These are phyloP conservation scores for Plectrocnemia conspersa DNA, from an alignment of 1,140 invertebrate genomes.

Conservation along the genomic window DNA sequence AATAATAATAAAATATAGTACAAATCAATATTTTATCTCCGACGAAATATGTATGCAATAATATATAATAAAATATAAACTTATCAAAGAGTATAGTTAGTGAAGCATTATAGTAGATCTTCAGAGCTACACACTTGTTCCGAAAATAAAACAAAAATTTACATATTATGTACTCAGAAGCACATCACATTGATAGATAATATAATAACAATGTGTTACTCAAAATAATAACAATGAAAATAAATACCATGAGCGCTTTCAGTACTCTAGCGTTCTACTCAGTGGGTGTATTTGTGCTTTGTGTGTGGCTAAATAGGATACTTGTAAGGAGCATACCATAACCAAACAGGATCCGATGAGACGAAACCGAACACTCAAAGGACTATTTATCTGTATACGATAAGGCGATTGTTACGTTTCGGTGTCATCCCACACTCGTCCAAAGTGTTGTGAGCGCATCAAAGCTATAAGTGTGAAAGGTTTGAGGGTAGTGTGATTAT, in stretches of 20 bases:
- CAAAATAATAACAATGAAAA: neutral
- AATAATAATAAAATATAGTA: too few relatives aligned
- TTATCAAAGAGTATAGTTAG: too few relatives aligned
- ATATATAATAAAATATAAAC: too few relatives aligned
- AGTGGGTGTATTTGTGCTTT: constrained; percentile 18
- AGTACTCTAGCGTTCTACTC: constrained; percentile 12
- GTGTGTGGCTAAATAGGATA: constrained; percentile 20
- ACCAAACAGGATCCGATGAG: constrained; percentile 11
- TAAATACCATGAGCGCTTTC: neutral
- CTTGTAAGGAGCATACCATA: constrained; percentile 26
- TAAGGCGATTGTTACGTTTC: constrained; percentile 9
- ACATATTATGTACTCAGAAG: too few relatives aligned
- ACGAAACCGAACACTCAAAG: constrained; percentile 14
- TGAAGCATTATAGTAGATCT: too few relatives aligned
- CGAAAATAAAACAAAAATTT: too few relatives aligned
- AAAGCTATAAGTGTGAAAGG: constrained; percentile 23
- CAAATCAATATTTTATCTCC: too few relatives aligned
- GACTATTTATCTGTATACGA: neutral
- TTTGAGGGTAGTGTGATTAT: constrained; percentile 15
- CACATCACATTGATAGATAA: too few relatives aligned
- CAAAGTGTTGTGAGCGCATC: constrained; percentile 21
- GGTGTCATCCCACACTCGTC: constrained; percentile 9
- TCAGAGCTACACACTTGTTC: too few relatives aligned
- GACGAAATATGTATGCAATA: too few relatives aligned
- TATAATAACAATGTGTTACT: too few relatives aligned